Evolutionary conservation across 2,797 vertebrate genomes (phyloP), one percentile per base, ranked within the genome.

Genomic region (Pseudomugil gertrudae): DNA sequence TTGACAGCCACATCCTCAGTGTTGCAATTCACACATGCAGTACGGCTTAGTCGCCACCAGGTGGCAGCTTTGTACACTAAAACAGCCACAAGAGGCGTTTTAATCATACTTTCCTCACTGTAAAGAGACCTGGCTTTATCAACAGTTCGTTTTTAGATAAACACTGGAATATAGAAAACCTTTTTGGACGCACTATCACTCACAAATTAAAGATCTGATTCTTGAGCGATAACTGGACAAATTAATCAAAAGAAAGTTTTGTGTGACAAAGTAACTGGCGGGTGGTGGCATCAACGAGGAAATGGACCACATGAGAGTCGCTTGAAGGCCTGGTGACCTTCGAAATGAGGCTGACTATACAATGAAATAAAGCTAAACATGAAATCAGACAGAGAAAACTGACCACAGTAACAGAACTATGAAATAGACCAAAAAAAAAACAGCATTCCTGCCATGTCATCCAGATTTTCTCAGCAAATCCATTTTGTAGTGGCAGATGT

Each of bases 11-110:
- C 50, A 33, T 56, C 29, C 5, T 60, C 10, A 0, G 13, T 53
- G 53, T 0, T 23, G 27, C 59, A 29, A 57, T 62, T 29, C 29
- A 57, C 26, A 17, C 57, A 27, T 65, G 78, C 69, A 84, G 63
- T 50, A 21, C 76, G 52, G 70, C 59, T 65, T 5, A 66, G 15
- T 53, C 1, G 57, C 89, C 92, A 93, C 88, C 79, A 90, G 92
- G 77, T 78, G 90, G 90, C 90, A 91, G 85, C 58, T 84, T 91
- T 84, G 77, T 65, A 78, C 72, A 78, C 63, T 64, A 21, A 73
- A 86, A 81, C 43, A 60, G n/a, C 0, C 2, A 50, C 38, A 1
- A 69, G 32, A 8, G 26, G 6, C 38, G 21, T 9, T 63, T n/a
- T 47, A 36, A 36, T 32, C 43, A 33, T 1, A 62, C 21, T 1